Evolutionary conservation across 2,797 vertebrate genomes (phyloP), one percentile per base, ranked within the genome.

Genomic region (Bradypodion ventrale): DNA sequence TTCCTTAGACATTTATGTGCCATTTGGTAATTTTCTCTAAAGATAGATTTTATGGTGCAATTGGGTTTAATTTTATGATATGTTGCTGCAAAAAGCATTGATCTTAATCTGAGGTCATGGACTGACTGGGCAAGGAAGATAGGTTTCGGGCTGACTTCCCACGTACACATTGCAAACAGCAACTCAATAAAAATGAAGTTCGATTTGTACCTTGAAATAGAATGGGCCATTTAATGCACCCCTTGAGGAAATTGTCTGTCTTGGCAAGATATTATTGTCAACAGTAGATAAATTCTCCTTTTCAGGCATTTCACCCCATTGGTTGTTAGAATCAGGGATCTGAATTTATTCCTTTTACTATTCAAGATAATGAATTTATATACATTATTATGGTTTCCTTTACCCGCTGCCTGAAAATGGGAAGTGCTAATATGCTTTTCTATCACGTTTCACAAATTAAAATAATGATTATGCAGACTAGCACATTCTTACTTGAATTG

Each of bases 171-270:
- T 80, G 63, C 46, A 87, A 78, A 46, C 32, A 85, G 62, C 0
- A 1, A 65, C 35, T 72, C 75, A 89, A 59, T 13, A 82, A 86
- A 88, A 89, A 84, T 65, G 77, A 87, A 72, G 77, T 69, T 80
- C 77, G 68, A 87, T 81, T 82, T 90, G 44, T 87, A 37, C 49
- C 75, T 79, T 91, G 78, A 91, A 89, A 88, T 7, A 74, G 83
- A 87, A 92, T 84, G 86, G 56, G 13, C 35, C 75, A 23, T 92
- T 89, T 81, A 76, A 56, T 75, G 12, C 27, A 82, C 8, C 80
- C 76, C 68, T 83, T 88, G 65, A 88, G 80, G 84, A 86, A 65
- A 77, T 75, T 76, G 88, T 35, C 81, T 6, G 1, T 59, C 56
- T 85, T 37, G 80, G 35, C 85, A 84, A 37, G 59, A 85, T 74